Evolutionary conservation across 2,888 invertebrate genomes (phyloP), one percentile per base, ranked within the genome.

Genomic region (Pristionchus arcanus): DNA sequence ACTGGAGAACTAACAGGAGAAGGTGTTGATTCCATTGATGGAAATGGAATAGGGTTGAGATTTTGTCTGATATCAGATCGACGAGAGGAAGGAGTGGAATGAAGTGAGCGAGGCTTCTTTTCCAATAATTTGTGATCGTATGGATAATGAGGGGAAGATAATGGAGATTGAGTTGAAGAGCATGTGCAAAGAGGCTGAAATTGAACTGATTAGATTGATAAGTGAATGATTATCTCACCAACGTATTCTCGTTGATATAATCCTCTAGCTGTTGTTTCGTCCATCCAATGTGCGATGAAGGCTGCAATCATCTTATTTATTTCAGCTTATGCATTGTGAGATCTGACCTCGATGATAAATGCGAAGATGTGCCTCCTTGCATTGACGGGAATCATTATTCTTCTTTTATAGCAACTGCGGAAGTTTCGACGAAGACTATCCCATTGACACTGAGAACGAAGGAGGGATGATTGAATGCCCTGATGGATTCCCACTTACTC

Each of bases 341-440:
- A 63, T n/a, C 63, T 25, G 15, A 81, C 81, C 81, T 81, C 81
- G 2, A 53, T 81, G 15, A 34, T 49, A n/a, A 81, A 81, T 4
- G 81, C 81, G 28, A 81, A 81, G 4, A 11, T 19, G 11, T 81
- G 49, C n/a, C n/a, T 49, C 11, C 31, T 7, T n/a, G 81, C 49
- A 53, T 81, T n/a, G 28, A 81, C 81, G 15, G 81, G 81, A 16
- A 81, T 81, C 49, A 81, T 81, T 2, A 81, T 81, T 31, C 81
- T 25, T n/a, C 49, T 49, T 28, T 81, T 81, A 28, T 81, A 81
- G 53, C 81, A 81, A 28, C 49, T 25, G 11, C 49, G 42, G 28
- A 81, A 28, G 19, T 49, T 81, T 25, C 81, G 81, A 16, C 81
- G 81, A 25, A 81, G 31, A 31, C 71, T 71, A 16, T 71, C 71